phyloP scores from a whole-genome alignment of 2,113 vertebrate species.

The Pollachius pollachius region DNA sequence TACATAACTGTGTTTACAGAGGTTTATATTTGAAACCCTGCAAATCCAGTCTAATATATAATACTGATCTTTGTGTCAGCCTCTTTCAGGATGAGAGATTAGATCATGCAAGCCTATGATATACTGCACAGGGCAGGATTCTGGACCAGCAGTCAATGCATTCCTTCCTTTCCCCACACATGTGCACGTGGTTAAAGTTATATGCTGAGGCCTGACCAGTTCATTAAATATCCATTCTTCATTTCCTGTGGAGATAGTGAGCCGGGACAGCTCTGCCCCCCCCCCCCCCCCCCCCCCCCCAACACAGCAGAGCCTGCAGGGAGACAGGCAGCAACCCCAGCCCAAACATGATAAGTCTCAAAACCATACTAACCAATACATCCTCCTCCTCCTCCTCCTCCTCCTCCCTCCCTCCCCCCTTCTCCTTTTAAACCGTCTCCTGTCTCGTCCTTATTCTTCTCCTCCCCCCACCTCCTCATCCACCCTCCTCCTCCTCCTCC shows the following conservation, averaged over 20 bases:
- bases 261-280: slow-evolving; percentile 26
- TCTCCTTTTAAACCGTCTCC: no score
- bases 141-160: slow-evolving; percentile 29
- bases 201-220: slow-evolving; percentile 44
- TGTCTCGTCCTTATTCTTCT: no score
- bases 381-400: slow-evolving; percentile 32
- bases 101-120: slow-evolving; percentile 17
- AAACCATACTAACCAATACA: slow-evolving; percentile 30
- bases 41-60: neutral
- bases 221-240: slow-evolving; percentile 66
- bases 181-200: slow-evolving; percentile 35
- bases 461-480: no score
- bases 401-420: slow-evolving; percentile 1
- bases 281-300: no score
- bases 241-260: slow-evolving; percentile 53
- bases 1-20: no score
- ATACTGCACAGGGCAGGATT: slow-evolving; percentile 26
- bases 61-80: neutral
- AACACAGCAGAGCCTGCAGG: slow-evolving; percentile 28
- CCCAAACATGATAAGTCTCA: slow-evolving; percentile 15
- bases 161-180: slow-evolving; percentile 29
- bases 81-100: slow-evolving; percentile 7
- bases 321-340: no score
- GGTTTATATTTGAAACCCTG: no score
- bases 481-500: no score